These are phyloP conservation scores for Itoplectis maculator DNA, from an alignment of 2,888 invertebrate genomes.

Conservation along the genomic window DNA sequence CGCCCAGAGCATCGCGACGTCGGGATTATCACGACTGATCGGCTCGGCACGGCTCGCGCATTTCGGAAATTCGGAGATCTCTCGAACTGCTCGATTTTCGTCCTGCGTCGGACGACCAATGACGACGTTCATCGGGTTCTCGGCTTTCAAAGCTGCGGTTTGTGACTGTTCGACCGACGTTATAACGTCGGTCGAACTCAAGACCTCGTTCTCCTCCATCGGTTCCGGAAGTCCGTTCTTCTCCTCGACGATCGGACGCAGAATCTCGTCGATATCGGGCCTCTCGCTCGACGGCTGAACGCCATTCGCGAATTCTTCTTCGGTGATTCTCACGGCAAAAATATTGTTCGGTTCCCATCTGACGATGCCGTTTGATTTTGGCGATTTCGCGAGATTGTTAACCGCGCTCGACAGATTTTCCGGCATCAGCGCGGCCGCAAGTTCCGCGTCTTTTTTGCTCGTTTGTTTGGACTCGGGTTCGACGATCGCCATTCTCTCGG, in stretches of 20 bases:
- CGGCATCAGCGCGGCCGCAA: slow-evolving; percentile 10
- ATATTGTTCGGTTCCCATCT: too few species aligned
- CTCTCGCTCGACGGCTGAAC: slow-evolving; percentile 25
- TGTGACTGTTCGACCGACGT: not conserved
- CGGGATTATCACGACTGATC: slow-evolving; percentile 14
- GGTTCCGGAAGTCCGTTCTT: slow-evolving; percentile 45
- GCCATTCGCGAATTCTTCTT: slow-evolving; percentile 80
- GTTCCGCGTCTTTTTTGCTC: not conserved
- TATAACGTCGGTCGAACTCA: too few species aligned
- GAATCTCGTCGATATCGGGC: slow-evolving; percentile 28
- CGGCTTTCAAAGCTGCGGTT: slow-evolving; percentile 63
- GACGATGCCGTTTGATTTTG: slow-evolving; percentile 74
- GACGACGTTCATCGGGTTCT: slow-evolving; percentile 60
- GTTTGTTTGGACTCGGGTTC: slow-evolving; percentile 19
- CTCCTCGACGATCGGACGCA: slow-evolving; percentile 59
- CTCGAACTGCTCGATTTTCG: slow-evolving; percentile 48
- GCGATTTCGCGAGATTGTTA: slow-evolving; percentile 27
- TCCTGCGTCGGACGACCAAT: not conserved
- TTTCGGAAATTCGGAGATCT: slow-evolving; percentile 46
- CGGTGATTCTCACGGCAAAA: slow-evolving; percentile 74
- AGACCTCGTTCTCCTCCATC: not conserved
- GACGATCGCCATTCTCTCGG: slow-evolving; percentile 13
- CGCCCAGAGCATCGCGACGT: slow-evolving; percentile 36
- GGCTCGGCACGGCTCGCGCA: not conserved
- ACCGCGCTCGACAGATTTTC: slow-evolving; percentile 11